Conservation (phyloP, 1,140 invertebrate species). For the Drosophila santomea region DNA sequence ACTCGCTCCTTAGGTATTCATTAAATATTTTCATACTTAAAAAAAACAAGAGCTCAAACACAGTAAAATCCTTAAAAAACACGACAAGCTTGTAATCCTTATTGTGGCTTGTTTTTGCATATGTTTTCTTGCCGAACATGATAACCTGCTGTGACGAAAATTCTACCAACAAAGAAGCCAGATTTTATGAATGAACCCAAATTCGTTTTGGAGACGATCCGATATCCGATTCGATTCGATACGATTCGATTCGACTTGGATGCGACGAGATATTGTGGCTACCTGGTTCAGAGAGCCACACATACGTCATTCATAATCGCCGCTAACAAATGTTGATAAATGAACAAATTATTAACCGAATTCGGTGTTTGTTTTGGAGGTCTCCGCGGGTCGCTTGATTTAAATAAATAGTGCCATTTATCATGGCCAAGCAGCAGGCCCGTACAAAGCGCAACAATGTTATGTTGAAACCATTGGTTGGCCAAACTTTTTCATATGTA, state of each 20-base stretch:
- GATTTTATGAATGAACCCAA: constrained; percentile 55
- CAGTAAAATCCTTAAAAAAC: constrained; percentile 4
- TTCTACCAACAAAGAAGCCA: constrained; percentile 30
- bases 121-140: constrained; percentile 13
- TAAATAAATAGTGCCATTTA: constrained; percentile 82
- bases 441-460: constrained; percentile 69
- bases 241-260: constrained; percentile 5
- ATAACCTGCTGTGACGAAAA: constrained; percentile 31
- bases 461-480: constrained; percentile 80
- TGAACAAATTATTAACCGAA: constrained; percentile 73
- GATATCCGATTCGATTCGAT: constrained; percentile 9
- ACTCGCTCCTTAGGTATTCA: neutral
- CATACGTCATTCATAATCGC: constrained; percentile 78
- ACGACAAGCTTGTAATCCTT: neutral
- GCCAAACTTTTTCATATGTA: constrained; percentile 78
- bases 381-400: constrained; percentile 62
- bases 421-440: constrained; percentile 37
- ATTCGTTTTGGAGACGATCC: constrained; percentile 33
- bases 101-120: constrained; percentile 12
- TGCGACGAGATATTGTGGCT: constrained; percentile 28
- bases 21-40: neutral
- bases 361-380: constrained; percentile 47
- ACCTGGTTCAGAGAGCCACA: constrained; percentile 33
- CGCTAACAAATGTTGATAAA: constrained; percentile 82
- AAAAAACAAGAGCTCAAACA: neutral